These are phyloP conservation scores for Cydia strobilella DNA, from an alignment of 1,140 invertebrate genomes.

Conservation along the genomic window DNA sequence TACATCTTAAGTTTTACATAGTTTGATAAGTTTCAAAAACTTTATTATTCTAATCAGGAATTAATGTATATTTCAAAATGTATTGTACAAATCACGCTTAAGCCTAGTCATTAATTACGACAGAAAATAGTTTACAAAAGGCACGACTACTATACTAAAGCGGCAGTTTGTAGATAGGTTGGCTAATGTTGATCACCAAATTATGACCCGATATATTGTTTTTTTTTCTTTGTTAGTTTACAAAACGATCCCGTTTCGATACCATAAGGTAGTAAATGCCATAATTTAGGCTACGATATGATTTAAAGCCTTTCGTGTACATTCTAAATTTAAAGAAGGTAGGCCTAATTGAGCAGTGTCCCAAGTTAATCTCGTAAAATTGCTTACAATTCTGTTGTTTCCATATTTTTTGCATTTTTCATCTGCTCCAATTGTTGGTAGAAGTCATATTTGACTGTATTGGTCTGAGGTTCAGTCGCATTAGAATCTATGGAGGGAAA, in stretches of 20 bases:
- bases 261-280: too few species aligned
- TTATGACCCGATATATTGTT: neutral
- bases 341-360: conserved; percentile 12
- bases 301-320: neutral
- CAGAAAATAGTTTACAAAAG: conserved; percentile 28
- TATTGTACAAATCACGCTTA: conserved; percentile 24
- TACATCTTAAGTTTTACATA: conserved; percentile 2
- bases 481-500: conserved; percentile 78
- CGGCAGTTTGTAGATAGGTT: neutral
- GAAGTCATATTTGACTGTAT: conserved; percentile 83
- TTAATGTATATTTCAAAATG: neutral
- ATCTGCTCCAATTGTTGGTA: conserved; percentile 83
- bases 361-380: neutral
- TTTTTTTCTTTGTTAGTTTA: neutral
- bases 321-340: neutral
- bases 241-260: too few species aligned
- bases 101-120: neutral
- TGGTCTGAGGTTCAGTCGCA: conserved; percentile 74
- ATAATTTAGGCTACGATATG: neutral
- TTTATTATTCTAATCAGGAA: neutral
- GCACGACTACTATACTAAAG: conserved; percentile 1
- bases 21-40: conserved; percentile 14
- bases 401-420: conserved; percentile 88
- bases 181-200: neutral
- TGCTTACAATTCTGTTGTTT: conserved; percentile 89